Percentiles rank a stretch among this genome's conserved stretches.
These are phyloP conservation scores for Calephelis nemesis DNA, from an alignment of 1,140 invertebrate genomes.

Conservation along the genomic window DNA sequence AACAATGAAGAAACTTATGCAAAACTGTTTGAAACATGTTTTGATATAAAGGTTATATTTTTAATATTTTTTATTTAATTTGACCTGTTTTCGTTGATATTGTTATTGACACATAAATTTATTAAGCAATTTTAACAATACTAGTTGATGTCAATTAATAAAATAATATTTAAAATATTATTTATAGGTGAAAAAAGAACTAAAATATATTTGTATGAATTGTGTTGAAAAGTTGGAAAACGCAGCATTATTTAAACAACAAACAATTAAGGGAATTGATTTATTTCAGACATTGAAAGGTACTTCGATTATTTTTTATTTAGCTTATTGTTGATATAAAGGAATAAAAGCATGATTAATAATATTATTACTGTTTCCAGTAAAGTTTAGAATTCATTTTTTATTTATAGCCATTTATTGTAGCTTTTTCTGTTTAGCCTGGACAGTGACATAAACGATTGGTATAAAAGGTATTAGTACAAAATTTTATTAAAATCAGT, in stretches of 20 bases:
- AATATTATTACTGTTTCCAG: too few relatives aligned
- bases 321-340: too few relatives aligned
- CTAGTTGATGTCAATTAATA: too few relatives aligned
- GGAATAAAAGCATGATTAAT: too few relatives aligned
- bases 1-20: conserved; percentile 66
- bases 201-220: conserved; percentile 54
- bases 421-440: too few relatives aligned
- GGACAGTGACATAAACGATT: too few relatives aligned
- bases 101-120: not conserved
- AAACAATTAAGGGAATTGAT: conserved; percentile 47
- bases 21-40: conserved; percentile 68
- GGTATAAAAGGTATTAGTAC: too few relatives aligned
- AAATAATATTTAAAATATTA: not conserved
- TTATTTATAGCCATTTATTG: too few relatives aligned
- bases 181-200: conserved; percentile 46
- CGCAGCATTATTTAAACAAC: conserved; percentile 46
- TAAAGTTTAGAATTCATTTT: too few relatives aligned
- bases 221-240: conserved; percentile 54
- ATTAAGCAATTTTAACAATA: not conserved
- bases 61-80: conserved; percentile 28
- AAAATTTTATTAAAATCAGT: too few relatives aligned
- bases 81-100: conserved; percentile 10
- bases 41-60: conserved; percentile 59
- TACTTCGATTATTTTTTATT: conserved; percentile 22
- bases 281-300: conserved; percentile 56